phyloP scores from a whole-genome alignment of 2,888 invertebrate genomes.

The Coelogynopora nodosa region DNA sequence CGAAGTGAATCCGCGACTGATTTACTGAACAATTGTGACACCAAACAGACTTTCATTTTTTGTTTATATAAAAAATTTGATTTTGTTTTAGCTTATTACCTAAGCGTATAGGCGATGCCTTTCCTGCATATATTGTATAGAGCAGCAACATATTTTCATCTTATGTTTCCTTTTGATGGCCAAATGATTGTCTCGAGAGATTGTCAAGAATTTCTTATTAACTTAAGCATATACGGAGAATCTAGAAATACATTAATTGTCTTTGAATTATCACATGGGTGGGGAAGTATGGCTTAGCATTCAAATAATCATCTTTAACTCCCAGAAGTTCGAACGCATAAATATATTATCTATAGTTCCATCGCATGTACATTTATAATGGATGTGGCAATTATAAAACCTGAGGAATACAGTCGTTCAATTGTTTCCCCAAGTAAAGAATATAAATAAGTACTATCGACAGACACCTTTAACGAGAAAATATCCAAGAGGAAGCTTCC shows the following conservation, averaged over 20 bases:
- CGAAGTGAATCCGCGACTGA: slow-evolving; percentile 18
- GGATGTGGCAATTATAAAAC: neutral
- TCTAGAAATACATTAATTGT: neutral
- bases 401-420: neutral
- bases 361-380: neutral
- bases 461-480: neutral
- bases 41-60: neutral
- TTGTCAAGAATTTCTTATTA: neutral
- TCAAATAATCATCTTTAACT: neutral
- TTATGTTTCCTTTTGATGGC: neutral
- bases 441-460: neutral
- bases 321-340: neutral
- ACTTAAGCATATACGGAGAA: neutral
- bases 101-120: neutral
- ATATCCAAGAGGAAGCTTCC: neutral
- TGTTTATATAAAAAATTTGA: neutral
- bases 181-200: neutral
- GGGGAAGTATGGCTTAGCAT: neutral
- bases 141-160: neutral
- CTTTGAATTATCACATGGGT: neutral
- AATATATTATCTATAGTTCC: neutral
- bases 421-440: neutral
- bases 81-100: neutral
- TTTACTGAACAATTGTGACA: neutral
- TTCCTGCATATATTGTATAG: neutral